These are phyloP conservation scores for Zaprionus tsacasi DNA, from an alignment of 1,140 invertebrate genomes.

Conservation along the genomic window DNA sequence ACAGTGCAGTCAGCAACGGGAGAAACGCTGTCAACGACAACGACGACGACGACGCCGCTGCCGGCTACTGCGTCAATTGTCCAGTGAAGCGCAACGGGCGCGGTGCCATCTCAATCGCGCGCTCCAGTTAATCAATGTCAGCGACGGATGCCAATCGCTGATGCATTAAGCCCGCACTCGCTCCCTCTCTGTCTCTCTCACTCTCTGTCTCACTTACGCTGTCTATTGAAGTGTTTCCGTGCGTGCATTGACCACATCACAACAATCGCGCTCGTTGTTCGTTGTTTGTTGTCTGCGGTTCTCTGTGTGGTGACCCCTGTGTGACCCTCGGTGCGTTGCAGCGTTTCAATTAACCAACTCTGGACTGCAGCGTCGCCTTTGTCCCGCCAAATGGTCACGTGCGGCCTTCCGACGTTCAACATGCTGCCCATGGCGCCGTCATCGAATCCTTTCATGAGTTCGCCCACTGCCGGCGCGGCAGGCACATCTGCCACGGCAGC, in stretches of 20 bases:
- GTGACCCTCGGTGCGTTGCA: conserved; percentile 25
- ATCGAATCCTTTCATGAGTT: conserved; percentile 74
- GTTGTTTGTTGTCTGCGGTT: not conserved
- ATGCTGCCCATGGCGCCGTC: conserved; percentile 84
- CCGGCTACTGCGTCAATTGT: conserved; percentile 43
- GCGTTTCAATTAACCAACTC: conserved; percentile 44
- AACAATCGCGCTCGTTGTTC: conserved; percentile 20
- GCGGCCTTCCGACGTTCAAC: conserved; percentile 79
- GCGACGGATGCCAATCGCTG: conserved; percentile 70
- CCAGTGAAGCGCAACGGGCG: conserved; percentile 75
- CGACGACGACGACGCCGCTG: not conserved
- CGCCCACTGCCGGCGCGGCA: conserved; percentile 21
- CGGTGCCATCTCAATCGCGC: conserved; percentile 30
- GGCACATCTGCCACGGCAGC: conserved; percentile 44
- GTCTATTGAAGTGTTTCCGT: conserved; percentile 32
- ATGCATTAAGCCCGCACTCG: conserved; percentile 59
- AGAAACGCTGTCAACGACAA: conserved; percentile 61
- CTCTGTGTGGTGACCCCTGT: conserved; percentile 17
- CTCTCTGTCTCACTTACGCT: conserved; percentile 5
- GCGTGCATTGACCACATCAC: conserved; percentile 27
- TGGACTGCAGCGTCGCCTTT: conserved; percentile 13
- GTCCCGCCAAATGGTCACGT: conserved; percentile 81
- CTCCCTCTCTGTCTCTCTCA: conserved; percentile 4
- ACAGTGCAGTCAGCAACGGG: conserved; percentile 70
- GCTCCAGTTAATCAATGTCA: conserved; percentile 79